Evolutionary conservation across 2,113 vertebrate species (phyloP), one percentile per base, ranked within the genome.

Genomic region (Odontesthes bonariensis): DNA sequence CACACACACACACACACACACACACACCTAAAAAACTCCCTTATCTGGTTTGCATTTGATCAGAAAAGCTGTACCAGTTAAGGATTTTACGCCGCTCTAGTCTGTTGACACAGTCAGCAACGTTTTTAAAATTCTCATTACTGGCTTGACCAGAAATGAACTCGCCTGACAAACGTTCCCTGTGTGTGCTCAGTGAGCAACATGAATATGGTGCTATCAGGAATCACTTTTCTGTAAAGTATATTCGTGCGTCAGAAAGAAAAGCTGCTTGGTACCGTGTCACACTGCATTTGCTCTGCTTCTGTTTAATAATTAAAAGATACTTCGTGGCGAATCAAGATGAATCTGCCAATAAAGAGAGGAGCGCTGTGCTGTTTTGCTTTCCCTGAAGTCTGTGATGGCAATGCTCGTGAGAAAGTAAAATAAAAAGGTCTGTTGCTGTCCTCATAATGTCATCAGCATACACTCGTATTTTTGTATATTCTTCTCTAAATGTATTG

Each of bases 341-440:
- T 46, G 27, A 69, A 57, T 49, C 53, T 46, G 12, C 40, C 32
- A 56, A 69, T 69, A 69, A 69, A 17, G 31, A 69, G 40, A 16
- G 40, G 17, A 31, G 51, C 1, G 12, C 52, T 47, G 66, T 20
- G 19, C 6, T 2, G 20, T 54, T 52, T 40, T 20, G n/a, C 20
- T 38, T 32, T 51, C 16, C 22, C 20, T 54, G 16, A 67, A 54
- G 53, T 54, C 51, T 27, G 16, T 27, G 38, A 13, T 11, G 35
- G 35, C n/a, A 40, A 3, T n/a, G 16, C 20, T 40, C 54, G 53
- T 54, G 10, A 66, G 19, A 27, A 27, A 53, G 16, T 49, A 49
- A 47, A 47, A 19, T 47, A 14, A 14, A 16, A 6, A 16, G 44
- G 7, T 20, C 17, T 46, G 13, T 6, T 46, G 44, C 5, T 46